Evolutionary conservation across 2,888 invertebrate species (phyloP).

Genomic region (Drosophila phalerata): DNA sequence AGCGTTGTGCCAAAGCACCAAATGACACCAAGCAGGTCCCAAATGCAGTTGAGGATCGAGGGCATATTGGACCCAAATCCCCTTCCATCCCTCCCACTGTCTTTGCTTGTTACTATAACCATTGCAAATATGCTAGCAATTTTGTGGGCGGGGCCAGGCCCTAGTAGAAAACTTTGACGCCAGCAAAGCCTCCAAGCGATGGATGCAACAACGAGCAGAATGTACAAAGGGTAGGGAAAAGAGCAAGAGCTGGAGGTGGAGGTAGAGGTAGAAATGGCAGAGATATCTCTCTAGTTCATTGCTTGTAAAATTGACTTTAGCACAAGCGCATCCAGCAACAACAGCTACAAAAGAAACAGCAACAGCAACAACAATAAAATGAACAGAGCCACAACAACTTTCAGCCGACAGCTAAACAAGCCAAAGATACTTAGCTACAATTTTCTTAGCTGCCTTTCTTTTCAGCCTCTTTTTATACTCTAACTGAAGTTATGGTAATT

Average conservation of each 20-base stretch:
- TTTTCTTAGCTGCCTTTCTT: slow-evolving; percentile 59
- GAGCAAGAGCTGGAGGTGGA: slow-evolving; percentile 8
- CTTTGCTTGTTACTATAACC: slow-evolving; percentile 46
- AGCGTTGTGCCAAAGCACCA: slow-evolving; percentile 57
- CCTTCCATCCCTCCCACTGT: not conserved
- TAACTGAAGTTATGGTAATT: not conserved
- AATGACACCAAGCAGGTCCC: slow-evolving; percentile 44
- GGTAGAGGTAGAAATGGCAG: slow-evolving; percentile 35
- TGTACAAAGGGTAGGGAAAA: not conserved
- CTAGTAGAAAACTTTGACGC: slow-evolving; percentile 70
- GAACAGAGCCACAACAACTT: slow-evolving; percentile 34
- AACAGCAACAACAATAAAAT: slow-evolving; percentile 10
- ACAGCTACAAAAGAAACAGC: slow-evolving; percentile 5
- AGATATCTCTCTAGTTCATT: slow-evolving; percentile 72
- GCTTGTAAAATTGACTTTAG: slow-evolving; percentile 77
- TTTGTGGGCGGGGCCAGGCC: slow-evolving; percentile 67
- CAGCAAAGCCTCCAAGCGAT: slow-evolving; percentile 49
- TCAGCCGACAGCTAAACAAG: slow-evolving; percentile 70
- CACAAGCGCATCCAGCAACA: slow-evolving; percentile 47
- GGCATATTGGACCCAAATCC: slow-evolving; percentile 8
- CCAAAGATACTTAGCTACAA: slow-evolving; percentile 73
- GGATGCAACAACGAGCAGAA: slow-evolving; percentile 15
- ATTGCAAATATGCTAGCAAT: slow-evolving; percentile 70
- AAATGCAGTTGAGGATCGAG: slow-evolving; percentile 22
- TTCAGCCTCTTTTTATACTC: slow-evolving; percentile 35